Percentiles rank a stretch among this genome's conserved stretches.
Evolutionary conservation across 1,140 invertebrate genomes (phyloP).

Genomic region (Anoplolepis gracilipes): DNA sequence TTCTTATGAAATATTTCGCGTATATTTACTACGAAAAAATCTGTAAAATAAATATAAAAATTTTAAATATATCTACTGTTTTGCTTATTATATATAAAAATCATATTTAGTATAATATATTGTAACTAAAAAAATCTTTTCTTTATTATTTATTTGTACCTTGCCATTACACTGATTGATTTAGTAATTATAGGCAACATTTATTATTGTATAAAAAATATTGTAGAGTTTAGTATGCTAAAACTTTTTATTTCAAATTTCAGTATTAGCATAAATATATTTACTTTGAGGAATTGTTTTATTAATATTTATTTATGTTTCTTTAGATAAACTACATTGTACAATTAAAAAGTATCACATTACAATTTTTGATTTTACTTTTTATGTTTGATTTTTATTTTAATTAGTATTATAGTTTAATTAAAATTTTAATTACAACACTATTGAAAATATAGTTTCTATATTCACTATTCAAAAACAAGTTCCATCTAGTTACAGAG

Average conservation of each 20-base stretch:
- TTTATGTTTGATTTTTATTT: not conserved
- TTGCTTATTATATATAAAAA: conserved; percentile 76
- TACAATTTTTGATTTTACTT: conserved; percentile 10
- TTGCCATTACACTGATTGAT: conserved; percentile 38
- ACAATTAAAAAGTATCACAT: conserved; percentile 7
- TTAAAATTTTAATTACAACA: not conserved
- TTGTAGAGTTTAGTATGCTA: not conserved
- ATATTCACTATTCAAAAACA: conserved; percentile 12
- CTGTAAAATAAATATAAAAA: conserved; percentile 64
- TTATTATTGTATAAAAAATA: too few species aligned
- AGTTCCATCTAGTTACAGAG: not conserved
- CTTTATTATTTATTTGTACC: conserved; percentile 59
- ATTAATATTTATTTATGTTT: not conserved
- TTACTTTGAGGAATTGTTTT: not conserved
- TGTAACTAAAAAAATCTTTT: conserved; percentile 66
- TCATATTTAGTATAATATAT: conserved; percentile 76
- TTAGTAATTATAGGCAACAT: too few species aligned
- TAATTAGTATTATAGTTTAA: conserved; percentile 19
- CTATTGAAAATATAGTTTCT: conserved; percentile 10
- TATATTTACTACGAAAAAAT: conserved; percentile 71
- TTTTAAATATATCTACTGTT: conserved; percentile 69
- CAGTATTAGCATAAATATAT: not conserved
- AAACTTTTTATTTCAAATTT: not conserved
- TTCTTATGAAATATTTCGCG: conserved; percentile 72
- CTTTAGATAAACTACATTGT: not conserved